Conservation (phyloP, 2,797 vertebrate genomes). For the Gallinago solitaria region DNA sequence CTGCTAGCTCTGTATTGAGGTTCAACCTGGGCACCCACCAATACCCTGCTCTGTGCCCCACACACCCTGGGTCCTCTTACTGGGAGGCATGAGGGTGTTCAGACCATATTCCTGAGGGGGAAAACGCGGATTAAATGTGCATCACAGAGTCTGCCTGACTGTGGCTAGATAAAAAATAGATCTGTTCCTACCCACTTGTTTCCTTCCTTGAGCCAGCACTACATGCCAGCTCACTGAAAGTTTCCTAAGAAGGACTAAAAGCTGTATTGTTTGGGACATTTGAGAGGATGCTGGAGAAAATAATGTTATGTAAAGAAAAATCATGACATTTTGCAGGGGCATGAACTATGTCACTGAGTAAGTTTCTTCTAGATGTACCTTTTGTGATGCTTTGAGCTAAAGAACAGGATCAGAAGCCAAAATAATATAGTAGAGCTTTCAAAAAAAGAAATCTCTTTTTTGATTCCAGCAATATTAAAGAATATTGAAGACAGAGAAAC, state of each 20-base stretch:
- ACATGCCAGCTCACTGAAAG: background rate
- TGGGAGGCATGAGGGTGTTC: fast-evolving
- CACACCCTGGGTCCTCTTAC: fast-evolving
- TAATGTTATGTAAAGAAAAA: background rate
- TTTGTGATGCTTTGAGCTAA: background rate
- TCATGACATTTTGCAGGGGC: background rate
- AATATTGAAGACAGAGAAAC: background rate
- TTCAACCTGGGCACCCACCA: background rate
- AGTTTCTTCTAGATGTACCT: background rate
- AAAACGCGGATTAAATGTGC: background rate
- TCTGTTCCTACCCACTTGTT: background rate
- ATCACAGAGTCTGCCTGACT: background rate
- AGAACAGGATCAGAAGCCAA: background rate
- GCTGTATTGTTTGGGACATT: background rate
- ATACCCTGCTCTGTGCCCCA: no score
- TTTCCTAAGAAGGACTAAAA: background rate
- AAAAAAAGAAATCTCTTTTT: background rate
- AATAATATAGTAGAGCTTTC: background rate
- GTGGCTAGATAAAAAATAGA: background rate
- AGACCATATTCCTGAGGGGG: background rate
- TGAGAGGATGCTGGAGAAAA: background rate
- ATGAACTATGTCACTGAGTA: background rate
- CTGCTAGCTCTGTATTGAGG: background rate
- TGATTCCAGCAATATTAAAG: background rate
- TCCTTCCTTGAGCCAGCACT: background rate